Evolutionary conservation across 2,888 invertebrate species (phyloP), one percentile per base, ranked within the genome.

Genomic region (Exephanes ischioxanthus): DNA sequence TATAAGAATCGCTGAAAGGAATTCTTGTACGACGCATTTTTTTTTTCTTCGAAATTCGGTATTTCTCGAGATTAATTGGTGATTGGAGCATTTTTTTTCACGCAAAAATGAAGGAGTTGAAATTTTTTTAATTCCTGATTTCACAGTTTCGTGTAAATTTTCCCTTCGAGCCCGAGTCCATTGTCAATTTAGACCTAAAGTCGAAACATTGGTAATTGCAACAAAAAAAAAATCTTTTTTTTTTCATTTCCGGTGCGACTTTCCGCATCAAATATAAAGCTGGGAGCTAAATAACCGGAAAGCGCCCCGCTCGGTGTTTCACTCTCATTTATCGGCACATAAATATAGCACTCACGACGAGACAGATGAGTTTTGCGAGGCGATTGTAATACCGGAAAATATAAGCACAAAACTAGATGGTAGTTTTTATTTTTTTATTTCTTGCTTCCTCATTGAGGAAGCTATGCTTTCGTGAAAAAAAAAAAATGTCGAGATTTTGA

Each of bases 291-390:
- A 16, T 51, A 53, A 53, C 51, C 26, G 51, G 14, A 48, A 16
- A 16, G 19, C 45, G 19, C 19, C 9, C 53, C 6, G 14, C 33
- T 6, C 53, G n/a, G 63, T 73, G n/a, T 63, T 73, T 16, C 45
- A 45, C 45, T 30, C 16, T 51, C 16, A 16, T 51, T 75, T 51
- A 66, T 76, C 51, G 48, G 41, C 22, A 33, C 6, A 33, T 33
- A 7, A 33, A 33, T 33, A 33, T 33, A 33, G 33, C 1, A 72
- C 33, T n/a, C 22, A 61, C 73, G 73, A 77, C 63, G 53, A 75
- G 73, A 63, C 70, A 66, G 66, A 85, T 70, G 33, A 78, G 72
- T 80, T 80, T 82, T 82, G 55, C 16, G 58, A 55, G 80, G 76
- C 71, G 72, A 84, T 80, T 77, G 51, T 0, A 33, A 84, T 51